Conservation (phyloP, 2,113 vertebrate genomes). For the Malurus cyaneus region DNA sequence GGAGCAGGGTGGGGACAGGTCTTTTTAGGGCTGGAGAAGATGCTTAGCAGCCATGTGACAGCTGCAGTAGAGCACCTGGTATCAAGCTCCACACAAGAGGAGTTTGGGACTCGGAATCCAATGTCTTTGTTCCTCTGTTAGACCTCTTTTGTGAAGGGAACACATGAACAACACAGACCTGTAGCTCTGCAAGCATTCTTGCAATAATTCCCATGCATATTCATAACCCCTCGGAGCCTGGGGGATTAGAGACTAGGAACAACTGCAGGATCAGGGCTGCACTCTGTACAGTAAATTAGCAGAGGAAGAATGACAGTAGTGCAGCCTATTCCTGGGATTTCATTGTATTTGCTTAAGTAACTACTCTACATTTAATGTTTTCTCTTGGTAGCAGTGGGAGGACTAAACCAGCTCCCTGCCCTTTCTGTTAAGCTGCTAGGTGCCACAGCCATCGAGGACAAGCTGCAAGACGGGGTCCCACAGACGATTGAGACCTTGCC, state of each 20-base stretch:
- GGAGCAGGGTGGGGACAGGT: not conserved
- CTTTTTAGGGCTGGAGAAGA: not conserved
- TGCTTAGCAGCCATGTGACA: not conserved
- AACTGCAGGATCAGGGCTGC: not conserved
- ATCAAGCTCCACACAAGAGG: not conserved
- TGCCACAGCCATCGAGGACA: constrained; percentile 93
- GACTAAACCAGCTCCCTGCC: not conserved
- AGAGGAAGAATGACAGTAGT: not conserved
- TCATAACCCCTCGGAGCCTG: not conserved
- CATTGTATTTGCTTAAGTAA: not conserved
- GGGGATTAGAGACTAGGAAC: not conserved
- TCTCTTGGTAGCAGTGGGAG: not conserved
- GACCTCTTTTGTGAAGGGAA: not conserved
- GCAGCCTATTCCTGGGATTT: not conserved
- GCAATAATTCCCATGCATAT: not conserved
- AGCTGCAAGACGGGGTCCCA: constrained; percentile 91
- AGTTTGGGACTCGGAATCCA: not conserved
- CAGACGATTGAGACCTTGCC: constrained; percentile 88
- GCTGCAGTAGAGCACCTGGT: not conserved
- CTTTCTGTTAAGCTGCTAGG: constrained; percentile 79
- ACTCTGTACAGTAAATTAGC: not conserved
- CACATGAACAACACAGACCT: not conserved
- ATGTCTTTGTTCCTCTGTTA: not conserved
- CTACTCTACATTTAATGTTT: not conserved
- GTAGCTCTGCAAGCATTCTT: not conserved